Evolutionary conservation across 35 echinoderm and acorn worm species (phyloP).

Genomic region (Lytechinus pictus): DNA sequence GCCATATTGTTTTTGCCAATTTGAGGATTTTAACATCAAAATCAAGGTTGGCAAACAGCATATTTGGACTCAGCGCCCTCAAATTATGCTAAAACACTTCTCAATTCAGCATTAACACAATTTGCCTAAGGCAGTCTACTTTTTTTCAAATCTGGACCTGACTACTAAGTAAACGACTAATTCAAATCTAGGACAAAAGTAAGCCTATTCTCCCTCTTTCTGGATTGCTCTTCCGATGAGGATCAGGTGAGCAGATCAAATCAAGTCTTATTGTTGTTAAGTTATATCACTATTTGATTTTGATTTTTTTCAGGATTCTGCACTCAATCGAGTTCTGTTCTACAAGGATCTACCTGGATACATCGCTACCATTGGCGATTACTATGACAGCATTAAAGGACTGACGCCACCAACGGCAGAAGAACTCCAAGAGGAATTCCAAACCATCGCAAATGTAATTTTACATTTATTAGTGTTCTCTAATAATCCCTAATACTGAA

Average conservation of each 20-base stretch:
- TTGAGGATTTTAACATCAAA: no score
- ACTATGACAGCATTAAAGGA: not conserved
- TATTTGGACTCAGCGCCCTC: no score
- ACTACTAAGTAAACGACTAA: not conserved
- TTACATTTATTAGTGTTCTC: not conserved
- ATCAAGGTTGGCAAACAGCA: no score
- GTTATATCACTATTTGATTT: not conserved
- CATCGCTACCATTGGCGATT: conserved; percentile 7
- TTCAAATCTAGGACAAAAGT: not conserved
- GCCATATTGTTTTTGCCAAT: no score
- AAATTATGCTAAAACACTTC: no score
- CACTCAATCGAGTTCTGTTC: conserved; percentile 1
- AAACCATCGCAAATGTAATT: not conserved
- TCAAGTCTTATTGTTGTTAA: not conserved
- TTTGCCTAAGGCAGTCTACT: no score
- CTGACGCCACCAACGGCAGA: not conserved
- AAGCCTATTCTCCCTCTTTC: not conserved
- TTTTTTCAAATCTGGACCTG: no score
- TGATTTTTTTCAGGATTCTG: not conserved
- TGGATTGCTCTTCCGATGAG: no score
- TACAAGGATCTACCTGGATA: not conserved
- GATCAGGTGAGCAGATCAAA: not conserved
- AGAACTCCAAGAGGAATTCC: not conserved
- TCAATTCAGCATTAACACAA: no score
- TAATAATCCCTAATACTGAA: not conserved